Evolutionary conservation across 2,888 invertebrate species (phyloP).

Genomic region (Drosophila robusta): DNA sequence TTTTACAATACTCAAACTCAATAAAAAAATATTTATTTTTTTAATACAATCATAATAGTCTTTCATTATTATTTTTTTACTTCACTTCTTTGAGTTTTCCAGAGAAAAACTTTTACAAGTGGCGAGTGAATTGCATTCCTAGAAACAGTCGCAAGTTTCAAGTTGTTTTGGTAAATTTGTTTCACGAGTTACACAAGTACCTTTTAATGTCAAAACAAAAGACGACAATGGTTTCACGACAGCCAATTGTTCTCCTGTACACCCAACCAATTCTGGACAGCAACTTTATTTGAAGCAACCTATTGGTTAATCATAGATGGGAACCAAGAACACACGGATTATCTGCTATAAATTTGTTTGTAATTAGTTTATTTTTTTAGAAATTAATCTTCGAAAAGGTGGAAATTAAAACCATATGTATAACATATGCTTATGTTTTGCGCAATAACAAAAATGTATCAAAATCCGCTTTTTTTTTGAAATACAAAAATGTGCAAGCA

Average conservation of each 20-base stretch:
- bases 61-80: conserved; percentile 2
- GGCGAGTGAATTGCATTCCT: conserved; percentile 44
- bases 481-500: too few relatives aligned
- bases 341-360: too few relatives aligned
- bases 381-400: too few relatives aligned
- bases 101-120: conserved; percentile 45
- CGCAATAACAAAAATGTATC: too few relatives aligned
- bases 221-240: conserved; percentile 9
- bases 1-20: conserved; percentile 5
- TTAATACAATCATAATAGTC: conserved; percentile 36
- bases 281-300: too few relatives aligned
- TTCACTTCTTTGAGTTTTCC: background rate
- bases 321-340: too few relatives aligned
- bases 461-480: too few relatives aligned
- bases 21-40: conserved; percentile 7
- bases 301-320: too few relatives aligned
- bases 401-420: too few relatives aligned
- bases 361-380: too few relatives aligned
- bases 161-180: conserved; percentile 43
- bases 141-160: conserved; percentile 54
- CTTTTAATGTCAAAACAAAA: conserved; percentile 19
- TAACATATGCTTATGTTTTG: too few relatives aligned
- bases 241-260: conserved; percentile 24
- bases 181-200: conserved; percentile 31
- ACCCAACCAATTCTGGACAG: too few relatives aligned